Conservation (phyloP, 2,888 invertebrate species). For the Sarcophaga subvicina region DNA sequence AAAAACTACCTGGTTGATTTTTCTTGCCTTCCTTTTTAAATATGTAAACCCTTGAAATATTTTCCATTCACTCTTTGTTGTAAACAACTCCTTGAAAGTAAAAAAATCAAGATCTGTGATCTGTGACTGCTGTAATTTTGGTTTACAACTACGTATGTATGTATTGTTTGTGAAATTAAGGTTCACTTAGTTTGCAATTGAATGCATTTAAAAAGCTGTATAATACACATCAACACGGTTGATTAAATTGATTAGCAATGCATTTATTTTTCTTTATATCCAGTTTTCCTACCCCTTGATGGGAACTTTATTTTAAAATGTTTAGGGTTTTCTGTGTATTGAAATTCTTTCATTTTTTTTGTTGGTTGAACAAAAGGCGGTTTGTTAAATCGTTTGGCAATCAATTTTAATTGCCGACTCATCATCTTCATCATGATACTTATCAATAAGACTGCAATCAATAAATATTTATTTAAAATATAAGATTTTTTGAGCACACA, state of each 20-base stretch:
- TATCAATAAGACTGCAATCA: conserved; percentile 67
- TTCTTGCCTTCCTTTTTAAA: not conserved
- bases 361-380: conserved; percentile 56
- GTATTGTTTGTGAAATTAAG: too few species aligned
- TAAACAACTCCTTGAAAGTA: conserved; percentile 27
- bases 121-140: conserved; percentile 44
- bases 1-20: conserved; percentile 51
- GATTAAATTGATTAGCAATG: conserved; percentile 64
- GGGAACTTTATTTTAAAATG: conserved; percentile 45
- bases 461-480: conserved; percentile 61
- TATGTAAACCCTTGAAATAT: conserved; percentile 11
- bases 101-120: conserved; percentile 46
- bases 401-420: conserved; percentile 68
- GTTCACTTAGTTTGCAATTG: conserved; percentile 45
- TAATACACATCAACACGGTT: conserved; percentile 17
- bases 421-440: conserved; percentile 39
- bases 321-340: conserved; percentile 37
- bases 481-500: not conserved
- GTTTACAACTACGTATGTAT: not conserved
- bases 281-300: conserved; percentile 11
- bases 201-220: conserved; percentile 2
- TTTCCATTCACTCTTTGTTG: conserved; percentile 38
- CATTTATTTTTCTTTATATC: conserved; percentile 18
- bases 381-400: conserved; percentile 68
- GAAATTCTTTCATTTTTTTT: conserved; percentile 40